These are phyloP conservation scores for Anguilla pacifica DNA, from an alignment of 2,797 vertebrate genomes.

Conservation along the genomic window DNA sequence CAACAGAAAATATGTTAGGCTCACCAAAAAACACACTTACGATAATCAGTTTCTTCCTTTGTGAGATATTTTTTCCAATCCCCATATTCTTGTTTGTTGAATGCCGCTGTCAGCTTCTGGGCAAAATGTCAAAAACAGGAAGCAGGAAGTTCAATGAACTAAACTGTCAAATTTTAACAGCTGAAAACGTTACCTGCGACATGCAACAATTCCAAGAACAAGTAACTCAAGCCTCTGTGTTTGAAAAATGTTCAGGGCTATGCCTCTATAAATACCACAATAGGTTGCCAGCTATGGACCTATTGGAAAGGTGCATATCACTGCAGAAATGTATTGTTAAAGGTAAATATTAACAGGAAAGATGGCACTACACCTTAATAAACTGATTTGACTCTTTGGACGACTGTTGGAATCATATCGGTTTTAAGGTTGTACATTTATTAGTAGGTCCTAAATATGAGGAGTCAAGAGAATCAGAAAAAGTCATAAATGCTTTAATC, in stretches of 20 bases:
- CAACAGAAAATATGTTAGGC: neutral
- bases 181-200: neutral
- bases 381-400: neutral
- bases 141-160: neutral
- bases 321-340: neutral
- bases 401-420: neutral
- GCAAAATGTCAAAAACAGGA: neutral
- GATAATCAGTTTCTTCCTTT: neutral
- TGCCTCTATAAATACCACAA: conserved; percentile 1
- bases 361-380: neutral
- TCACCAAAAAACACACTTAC: neutral
- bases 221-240: neutral
- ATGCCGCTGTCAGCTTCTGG: neutral
- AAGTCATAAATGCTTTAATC: neutral
- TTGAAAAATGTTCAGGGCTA: neutral
- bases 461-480: neutral
- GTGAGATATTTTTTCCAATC: neutral
- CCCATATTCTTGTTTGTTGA: conserved; percentile 4
- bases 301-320: neutral
- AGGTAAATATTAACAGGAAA: conserved; percentile 3
- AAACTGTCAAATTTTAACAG: neutral
- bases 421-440: neutral
- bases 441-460: neutral
- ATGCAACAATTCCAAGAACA: neutral
- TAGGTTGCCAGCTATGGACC: neutral